Evolutionary conservation across 2,113 vertebrate genomes (phyloP), one percentile per base, ranked within the genome.

Genomic region (Tachycineta bicolor): DNA sequence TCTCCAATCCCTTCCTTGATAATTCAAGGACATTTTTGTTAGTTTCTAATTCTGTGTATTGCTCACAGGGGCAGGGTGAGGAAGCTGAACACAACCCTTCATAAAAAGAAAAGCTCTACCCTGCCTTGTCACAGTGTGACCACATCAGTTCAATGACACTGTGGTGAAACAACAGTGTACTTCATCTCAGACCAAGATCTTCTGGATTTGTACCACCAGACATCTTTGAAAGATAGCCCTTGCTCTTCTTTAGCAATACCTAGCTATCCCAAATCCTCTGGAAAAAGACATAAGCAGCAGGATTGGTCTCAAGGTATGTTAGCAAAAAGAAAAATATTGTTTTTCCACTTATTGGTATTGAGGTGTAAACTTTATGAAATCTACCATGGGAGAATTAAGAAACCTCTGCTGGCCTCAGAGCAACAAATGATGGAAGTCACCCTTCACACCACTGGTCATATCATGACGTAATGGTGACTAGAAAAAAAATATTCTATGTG

Each of bases 221-320:
- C 52, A 65, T 25, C 58, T 87, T 52, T 41, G 41, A 52, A 93
- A 86, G 44, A 90, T 21, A 44, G 55, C 21, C 2, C 2, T 88
- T 90, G 34, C 19, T 82, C 81, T 68, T 68, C 29, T 41, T 81
- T 37, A 75, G 56, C 53, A 0, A 4, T 23, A 73, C 4, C 7
- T 34, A 85, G 31, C 58, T 69, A 78, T 76, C 11, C 4, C 3
- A 0, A 29, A 84, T 53, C 43, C 78, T 90, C 79, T 79, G 49
- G 73, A 87, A 85, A 69, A 67, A 46, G 44, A 81, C 31, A 44
- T 14, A 89, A 87, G 21, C 21, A 60, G 34, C 47, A 88, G 34
- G 28, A 89, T 18, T 78, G 12, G 10, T 84, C 76, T 84, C 34
- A 62, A 96, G 93, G 92, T 96, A 93, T 6, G 80, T 65, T n/a